These are phyloP conservation scores for Pseudeuparius sepicola DNA, from an alignment of 2,888 invertebrate genomes.

Conservation along the genomic window DNA sequence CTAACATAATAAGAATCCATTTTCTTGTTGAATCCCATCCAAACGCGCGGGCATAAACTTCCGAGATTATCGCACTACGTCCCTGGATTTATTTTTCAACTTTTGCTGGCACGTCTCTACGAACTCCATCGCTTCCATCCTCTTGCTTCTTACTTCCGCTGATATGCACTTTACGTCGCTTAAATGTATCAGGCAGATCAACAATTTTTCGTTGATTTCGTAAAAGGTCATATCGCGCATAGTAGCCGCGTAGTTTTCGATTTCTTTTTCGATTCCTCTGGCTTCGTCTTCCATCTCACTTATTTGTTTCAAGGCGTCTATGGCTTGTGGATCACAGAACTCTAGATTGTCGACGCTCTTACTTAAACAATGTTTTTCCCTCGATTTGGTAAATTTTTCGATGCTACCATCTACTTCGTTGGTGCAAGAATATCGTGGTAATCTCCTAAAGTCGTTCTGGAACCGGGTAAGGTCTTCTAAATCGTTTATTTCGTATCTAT, in stretches of 20 bases:
- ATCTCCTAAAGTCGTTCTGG: too few species aligned
- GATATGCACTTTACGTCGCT: slow-evolving; percentile 21
- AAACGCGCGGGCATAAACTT: too few species aligned
- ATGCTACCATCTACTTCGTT: too few species aligned
- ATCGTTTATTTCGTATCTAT: background rate
- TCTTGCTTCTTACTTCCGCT: slow-evolving; percentile 21
- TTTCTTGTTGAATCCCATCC: too few species aligned
- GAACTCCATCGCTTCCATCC: slow-evolving; percentile 19
- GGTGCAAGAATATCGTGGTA: too few species aligned
- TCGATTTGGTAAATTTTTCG: slow-evolving; percentile 1
- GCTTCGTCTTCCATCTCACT: slow-evolving; percentile 19
- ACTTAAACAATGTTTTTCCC: background rate
- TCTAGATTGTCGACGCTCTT: slow-evolving; percentile 20
- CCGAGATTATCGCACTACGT: too few species aligned
- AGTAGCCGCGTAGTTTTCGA: slow-evolving; percentile 18
- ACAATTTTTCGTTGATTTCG: slow-evolving; percentile 24
- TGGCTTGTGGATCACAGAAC: slow-evolving; percentile 19
- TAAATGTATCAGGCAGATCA: slow-evolving; percentile 22
- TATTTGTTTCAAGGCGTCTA: slow-evolving; percentile 19
- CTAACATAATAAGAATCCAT: too few species aligned
- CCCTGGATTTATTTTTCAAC: slow-evolving; percentile 19
- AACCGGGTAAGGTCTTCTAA: too few species aligned
- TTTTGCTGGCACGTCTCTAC: slow-evolving; percentile 23
- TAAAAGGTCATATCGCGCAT: slow-evolving; percentile 22
- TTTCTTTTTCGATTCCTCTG: slow-evolving; percentile 19